Evolutionary conservation across 1,140 invertebrate genomes (phyloP), one percentile per base, ranked within the genome.

Genomic region (Proctacanthus coquilletti): DNA sequence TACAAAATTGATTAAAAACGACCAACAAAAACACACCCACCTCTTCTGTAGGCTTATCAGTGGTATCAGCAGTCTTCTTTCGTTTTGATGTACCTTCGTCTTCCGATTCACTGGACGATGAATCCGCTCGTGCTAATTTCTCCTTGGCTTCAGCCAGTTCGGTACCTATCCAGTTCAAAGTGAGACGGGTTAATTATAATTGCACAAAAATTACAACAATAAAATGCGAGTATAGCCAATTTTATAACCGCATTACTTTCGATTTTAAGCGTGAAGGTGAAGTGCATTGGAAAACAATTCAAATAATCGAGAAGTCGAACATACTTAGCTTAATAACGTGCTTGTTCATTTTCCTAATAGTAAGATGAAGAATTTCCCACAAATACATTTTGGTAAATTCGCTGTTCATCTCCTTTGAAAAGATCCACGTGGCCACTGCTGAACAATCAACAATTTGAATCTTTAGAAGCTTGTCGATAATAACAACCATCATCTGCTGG

Each of bases 381-480:
- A 96, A 73, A 55, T 91, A 95, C 48, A 83, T 74, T 76, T 88
- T 91, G 1, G 89, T 94, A 58, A 97, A 96, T 59, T 94, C 87
- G 6, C 71, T 61, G 17, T 72, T 72, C 89, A 98, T 97, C 56
- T 96, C 89, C 64, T 88, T 86, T 3, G 89, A 94, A 65, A 99
- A 99, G 38, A 99, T 80, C 95, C 94, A 99, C 49, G 93, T 96
- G 18, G 92, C 92, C 9, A 99, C 91, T 8, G 92, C 83, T 41
- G 88, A 86, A 54, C 91, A 95, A 53, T 97, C 89, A 11, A 98
- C 80, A 31, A 98, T 86, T 58, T 96, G 86, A 23, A 91, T 95
- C 65, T 98, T 96, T 3, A 98, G 67, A 66, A 99, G 77, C 66
- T 98, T 97, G 61, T 98, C 93, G 4, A 94, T 82, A 1, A 98